Percentiles rank a stretch among this genome's conserved stretches.
Evolutionary conservation across 2,888 invertebrate genomes (phyloP).

Genomic region (Ormyrus rosae): DNA sequence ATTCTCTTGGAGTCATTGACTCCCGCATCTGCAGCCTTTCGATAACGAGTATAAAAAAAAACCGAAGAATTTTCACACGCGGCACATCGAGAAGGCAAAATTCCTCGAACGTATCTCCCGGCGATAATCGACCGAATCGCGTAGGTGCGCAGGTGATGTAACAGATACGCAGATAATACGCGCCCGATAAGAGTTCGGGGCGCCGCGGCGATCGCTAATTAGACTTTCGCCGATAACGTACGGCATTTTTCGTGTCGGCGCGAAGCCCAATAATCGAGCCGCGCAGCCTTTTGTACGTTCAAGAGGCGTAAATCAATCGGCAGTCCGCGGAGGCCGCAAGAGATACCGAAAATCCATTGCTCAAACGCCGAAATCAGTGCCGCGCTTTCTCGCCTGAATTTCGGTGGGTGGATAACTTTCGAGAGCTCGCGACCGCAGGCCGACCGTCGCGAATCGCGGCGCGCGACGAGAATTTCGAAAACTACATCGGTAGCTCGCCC

Average conservation of each 20-base stretch:
- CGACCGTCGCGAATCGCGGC: neutral
- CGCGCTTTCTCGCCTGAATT: neutral
- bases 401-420: neutral
- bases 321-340: too few relatives aligned
- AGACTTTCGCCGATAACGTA: neutral
- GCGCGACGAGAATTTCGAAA: neutral
- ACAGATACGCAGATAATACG: slow-evolving; percentile 1
- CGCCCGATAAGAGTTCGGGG: neutral
- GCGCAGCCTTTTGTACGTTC: too few relatives aligned
- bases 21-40: too few relatives aligned
- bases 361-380: neutral
- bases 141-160: neutral
- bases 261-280: too few relatives aligned
- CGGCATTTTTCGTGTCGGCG: too few relatives aligned
- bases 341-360: too few relatives aligned
- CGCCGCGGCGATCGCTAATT: neutral
- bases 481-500: neutral
- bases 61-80: neutral
- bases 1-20: too few relatives aligned
- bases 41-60: too few relatives aligned
- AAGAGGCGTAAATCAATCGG: too few relatives aligned
- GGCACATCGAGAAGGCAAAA: slow-evolving; percentile 5
- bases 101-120: slow-evolving; percentile 24
- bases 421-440: neutral
- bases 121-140: slow-evolving; percentile 14